Percentiles rank a stretch among this genome's conserved stretches.
Conservation (phyloP, 2,113 vertebrate genomes). For the Atrichornis clamosus region DNA sequence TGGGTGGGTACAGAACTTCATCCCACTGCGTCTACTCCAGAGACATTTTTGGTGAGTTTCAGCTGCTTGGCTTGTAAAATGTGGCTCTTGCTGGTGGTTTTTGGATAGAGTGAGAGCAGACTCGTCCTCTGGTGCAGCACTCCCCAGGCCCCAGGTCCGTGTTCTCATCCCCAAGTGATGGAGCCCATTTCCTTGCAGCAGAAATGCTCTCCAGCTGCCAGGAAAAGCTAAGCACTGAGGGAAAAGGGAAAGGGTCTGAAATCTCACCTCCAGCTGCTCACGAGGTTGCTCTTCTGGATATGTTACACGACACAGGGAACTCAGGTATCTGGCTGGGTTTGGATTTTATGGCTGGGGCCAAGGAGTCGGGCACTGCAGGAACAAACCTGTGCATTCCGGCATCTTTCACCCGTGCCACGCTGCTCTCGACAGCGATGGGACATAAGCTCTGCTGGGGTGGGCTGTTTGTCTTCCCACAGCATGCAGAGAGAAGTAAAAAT, state of each 20-base stretch:
- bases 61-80: not conserved
- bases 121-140: accelerated
- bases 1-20: not conserved
- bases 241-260: too few relatives aligned
- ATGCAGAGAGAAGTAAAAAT: not conserved
- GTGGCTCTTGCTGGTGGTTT: not conserved
- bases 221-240: too few relatives aligned
- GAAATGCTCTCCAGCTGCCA: not conserved
- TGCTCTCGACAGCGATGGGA: not conserved
- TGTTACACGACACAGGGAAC: not conserved
- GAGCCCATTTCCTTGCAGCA: not conserved
- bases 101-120: not conserved
- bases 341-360: not conserved
- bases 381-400: not conserved
- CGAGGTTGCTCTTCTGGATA: not conserved
- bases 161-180: accelerated
- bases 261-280: too few relatives aligned
- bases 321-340: not conserved
- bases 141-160: accelerated
- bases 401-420: accelerated
- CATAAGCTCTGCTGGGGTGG: not conserved
- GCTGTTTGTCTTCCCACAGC: not conserved
- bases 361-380: not conserved
- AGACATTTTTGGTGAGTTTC: not conserved
- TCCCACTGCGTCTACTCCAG: not conserved